Conservation (phyloP, 2,888 invertebrate species). For the Watsonalla cultraria region DNA sequence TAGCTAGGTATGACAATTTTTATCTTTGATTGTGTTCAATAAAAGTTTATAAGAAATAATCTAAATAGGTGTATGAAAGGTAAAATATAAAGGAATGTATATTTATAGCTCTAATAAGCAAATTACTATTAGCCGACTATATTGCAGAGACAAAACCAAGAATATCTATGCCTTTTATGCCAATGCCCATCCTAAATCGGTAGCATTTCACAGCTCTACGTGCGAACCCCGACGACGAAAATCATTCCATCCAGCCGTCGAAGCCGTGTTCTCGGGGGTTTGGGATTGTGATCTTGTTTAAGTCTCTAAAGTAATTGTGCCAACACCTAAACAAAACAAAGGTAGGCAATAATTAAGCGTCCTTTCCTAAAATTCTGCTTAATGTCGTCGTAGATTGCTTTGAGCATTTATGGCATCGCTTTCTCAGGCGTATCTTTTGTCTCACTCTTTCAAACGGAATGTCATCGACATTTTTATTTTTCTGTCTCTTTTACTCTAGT, state of each 20-base stretch:
- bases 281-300: constrained; percentile 72
- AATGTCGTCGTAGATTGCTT: constrained; percentile 56
- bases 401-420: constrained; percentile 77
- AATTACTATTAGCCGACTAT: constrained; percentile 62
- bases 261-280: constrained; percentile 77
- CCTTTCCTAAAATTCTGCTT: constrained; percentile 39
- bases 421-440: constrained; percentile 68
- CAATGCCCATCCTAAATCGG: constrained; percentile 46
- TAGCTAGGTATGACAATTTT: too few species aligned
- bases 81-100: too few species aligned
- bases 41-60: too few species aligned
- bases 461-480: constrained; percentile 60
- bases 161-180: constrained; percentile 25
- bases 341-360: constrained; percentile 49
- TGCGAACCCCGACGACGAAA: constrained; percentile 74
- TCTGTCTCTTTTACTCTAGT: constrained; percentile 72
- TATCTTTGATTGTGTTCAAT: too few species aligned
- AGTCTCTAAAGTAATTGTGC: constrained; percentile 71
- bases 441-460: constrained; percentile 60
- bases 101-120: constrained; percentile 19
- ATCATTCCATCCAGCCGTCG: constrained; percentile 79
- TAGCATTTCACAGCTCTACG: constrained; percentile 58
- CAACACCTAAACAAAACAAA: constrained; percentile 72
- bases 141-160: constrained; percentile 36
- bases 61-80: too few species aligned